These are phyloP conservation scores for Calameuta filiformis DNA, from an alignment of 2,888 invertebrate species.

Conservation along the genomic window DNA sequence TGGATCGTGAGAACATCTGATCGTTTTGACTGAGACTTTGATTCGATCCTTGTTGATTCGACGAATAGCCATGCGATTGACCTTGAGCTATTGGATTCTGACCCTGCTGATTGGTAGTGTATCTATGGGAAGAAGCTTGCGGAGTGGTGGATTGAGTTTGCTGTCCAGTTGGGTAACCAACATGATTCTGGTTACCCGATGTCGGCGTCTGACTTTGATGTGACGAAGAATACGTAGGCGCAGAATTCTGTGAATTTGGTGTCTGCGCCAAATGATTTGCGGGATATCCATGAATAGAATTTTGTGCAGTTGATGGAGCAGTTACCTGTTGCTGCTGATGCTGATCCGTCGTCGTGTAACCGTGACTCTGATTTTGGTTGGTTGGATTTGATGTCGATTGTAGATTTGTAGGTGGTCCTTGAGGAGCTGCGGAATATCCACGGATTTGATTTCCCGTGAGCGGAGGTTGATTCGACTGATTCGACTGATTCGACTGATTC, in stretches of 20 bases:
- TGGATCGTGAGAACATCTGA: conserved; percentile 41
- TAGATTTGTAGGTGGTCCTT: conserved; percentile 1
- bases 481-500: conserved; percentile 22
- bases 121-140: conserved; percentile 27
- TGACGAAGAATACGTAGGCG: conserved; percentile 20
- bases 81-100: conserved; percentile 31
- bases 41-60: conserved; percentile 35
- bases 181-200: conserved; percentile 14
- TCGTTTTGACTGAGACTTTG: conserved; percentile 35
- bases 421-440: conserved; percentile 40
- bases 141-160: conserved; percentile 14
- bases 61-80: conserved; percentile 39
- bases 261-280: conserved; percentile 37
- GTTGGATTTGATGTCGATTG: conserved; percentile 32
- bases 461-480: conserved; percentile 29
- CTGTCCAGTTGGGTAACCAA: conserved; percentile 27
- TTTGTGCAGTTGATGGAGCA: conserved; percentile 33
- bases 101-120: conserved; percentile 24
- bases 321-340: conserved; percentile 35
- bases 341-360: conserved; percentile 33
- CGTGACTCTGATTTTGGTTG: conserved; percentile 34
- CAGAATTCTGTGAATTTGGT: conserved; percentile 26
- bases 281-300: conserved; percentile 42
- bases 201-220: conserved; percentile 23
- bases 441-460: conserved; percentile 48